Evolutionary conservation across 2,113 vertebrate genomes (phyloP), one percentile per base, ranked within the genome.

Genomic region (Dicentrarchus labrax): DNA sequence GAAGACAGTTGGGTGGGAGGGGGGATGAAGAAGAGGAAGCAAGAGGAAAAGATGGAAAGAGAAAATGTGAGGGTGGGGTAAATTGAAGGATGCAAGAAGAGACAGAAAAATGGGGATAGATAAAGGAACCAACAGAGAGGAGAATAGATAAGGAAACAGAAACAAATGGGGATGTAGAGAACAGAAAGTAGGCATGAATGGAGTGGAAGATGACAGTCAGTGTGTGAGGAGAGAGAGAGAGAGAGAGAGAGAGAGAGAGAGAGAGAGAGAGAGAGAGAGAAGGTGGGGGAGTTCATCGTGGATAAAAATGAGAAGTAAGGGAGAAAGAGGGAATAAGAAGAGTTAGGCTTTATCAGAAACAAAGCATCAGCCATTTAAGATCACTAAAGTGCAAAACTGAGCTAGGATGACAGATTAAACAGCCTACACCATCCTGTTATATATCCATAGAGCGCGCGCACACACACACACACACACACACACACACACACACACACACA

Each of bases 221-320:
- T n/a, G n/a, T n/a, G n/a, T n/a, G n/a, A n/a, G n/a, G n/a, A n/a
- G n/a, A 43, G 41, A 43, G 41, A 43, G 41, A 43, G 41, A 43
- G 41, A 8, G 41, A 43, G 41, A 43, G 7, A 43, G 43, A 43
- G 43, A 43, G 43, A 43, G 43, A 43, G 43, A 43, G 43, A 43
- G 43, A 45, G 43, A 45, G 43, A 45, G 43, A 45, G 43, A 45
- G 38, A 79, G 16, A 67, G 22, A n/a, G 17, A 60, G 50, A 30
- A 13, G 53, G 39, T 8, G 43, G 57, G 50, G 38, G 24, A 65
- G 62, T 50, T 15, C 24, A 81, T 53, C 78, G 22, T 71, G 19
- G 67, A 83, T 30, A 76, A 50, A 85, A 82, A 84, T 47, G 66
- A 69, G 19, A 69, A 76, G 67, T 57, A 8, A 53, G n/a, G n/a